Evolutionary conservation across 2,113 vertebrate species (phyloP).

Genomic region (Taurulus bubalis): DNA sequence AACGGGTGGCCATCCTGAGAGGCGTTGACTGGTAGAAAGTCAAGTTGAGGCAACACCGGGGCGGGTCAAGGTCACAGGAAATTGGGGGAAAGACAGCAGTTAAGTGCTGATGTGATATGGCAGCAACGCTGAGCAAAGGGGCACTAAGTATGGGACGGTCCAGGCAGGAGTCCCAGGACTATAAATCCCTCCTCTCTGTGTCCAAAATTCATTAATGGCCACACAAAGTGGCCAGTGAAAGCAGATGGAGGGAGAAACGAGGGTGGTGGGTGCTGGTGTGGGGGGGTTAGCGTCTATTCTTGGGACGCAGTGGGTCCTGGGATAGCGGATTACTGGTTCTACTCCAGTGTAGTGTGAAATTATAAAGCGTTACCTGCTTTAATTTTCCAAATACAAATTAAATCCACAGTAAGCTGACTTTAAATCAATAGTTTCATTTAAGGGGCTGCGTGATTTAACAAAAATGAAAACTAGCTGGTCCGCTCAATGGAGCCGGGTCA

Average conservation of each 20-base stretch:
- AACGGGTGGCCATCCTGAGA: not conserved
- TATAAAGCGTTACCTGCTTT: slow-evolving; percentile 97
- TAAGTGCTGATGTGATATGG: slow-evolving; percentile 66
- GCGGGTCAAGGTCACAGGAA: slow-evolving; percentile 65
- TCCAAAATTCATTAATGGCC: slow-evolving; percentile 88
- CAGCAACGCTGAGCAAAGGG: slow-evolving; percentile 61
- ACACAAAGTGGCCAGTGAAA: slow-evolving; percentile 73
- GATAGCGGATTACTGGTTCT: slow-evolving; percentile 81
- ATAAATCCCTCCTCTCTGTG: slow-evolving; percentile 77
- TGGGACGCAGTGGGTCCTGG: slow-evolving; percentile 38
- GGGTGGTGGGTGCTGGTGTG: slow-evolving; percentile 12
- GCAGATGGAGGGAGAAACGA: slow-evolving; percentile 67
- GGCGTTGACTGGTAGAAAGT: slow-evolving; percentile 46
- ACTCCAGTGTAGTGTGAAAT: slow-evolving; percentile 93
- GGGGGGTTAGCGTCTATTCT: slow-evolving; percentile 38
- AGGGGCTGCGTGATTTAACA: slow-evolving; percentile 97
- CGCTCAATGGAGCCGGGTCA: slow-evolving; percentile 95
- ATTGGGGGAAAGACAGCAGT: slow-evolving; percentile 56
- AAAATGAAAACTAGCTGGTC: slow-evolving; percentile 99
- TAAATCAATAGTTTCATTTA: slow-evolving; percentile 99
- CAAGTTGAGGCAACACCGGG: slow-evolving; percentile 31
- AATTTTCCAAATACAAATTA: slow-evolving; percentile 99
- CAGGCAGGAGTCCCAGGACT: slow-evolving; percentile 65
- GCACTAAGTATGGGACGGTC: slow-evolving; percentile 68
- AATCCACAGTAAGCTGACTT: slow-evolving; percentile 99